Conservation (phyloP, 2,888 invertebrate species). For the Escarpia spicata region DNA sequence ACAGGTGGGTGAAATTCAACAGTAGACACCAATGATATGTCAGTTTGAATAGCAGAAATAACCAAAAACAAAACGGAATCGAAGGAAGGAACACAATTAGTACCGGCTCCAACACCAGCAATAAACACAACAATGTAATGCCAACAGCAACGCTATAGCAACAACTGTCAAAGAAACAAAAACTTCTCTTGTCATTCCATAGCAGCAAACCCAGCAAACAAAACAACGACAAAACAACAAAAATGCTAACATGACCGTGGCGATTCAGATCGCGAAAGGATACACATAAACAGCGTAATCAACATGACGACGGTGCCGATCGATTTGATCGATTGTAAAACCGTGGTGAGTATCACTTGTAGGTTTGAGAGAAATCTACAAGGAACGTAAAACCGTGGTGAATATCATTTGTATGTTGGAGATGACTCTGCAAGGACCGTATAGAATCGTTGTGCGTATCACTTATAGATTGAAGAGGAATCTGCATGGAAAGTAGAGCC, state of each 20-base stretch:
- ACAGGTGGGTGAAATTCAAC: too few species aligned
- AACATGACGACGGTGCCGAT: constrained; percentile 57
- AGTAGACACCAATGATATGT: too few species aligned
- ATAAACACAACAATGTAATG: not conserved
- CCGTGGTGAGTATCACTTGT: constrained; percentile 55
- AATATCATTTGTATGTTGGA: not conserved
- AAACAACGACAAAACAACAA: not conserved
- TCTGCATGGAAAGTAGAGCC: not conserved
- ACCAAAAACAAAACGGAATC: not conserved
- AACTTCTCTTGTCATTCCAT: not conserved
- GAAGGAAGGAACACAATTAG: not conserved
- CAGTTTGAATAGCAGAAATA: too few species aligned
- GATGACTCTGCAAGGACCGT: not conserved
- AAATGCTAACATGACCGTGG: too few species aligned
- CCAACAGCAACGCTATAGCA: not conserved
- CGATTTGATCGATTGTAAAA: constrained; percentile 52
- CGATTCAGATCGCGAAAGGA: constrained; percentile 33
- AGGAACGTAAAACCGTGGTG: not conserved
- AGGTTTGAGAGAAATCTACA: constrained; percentile 43
- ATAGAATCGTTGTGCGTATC: not conserved
- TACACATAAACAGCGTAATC: constrained; percentile 56
- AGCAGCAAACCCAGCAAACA: not conserved
- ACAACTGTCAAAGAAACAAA: not conserved
- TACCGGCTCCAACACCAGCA: not conserved
- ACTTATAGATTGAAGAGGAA: not conserved